A percentile compares a stretch with the other conserved stretches of the same genome.
These are phyloP conservation scores for Iguana delicatissima DNA, from an alignment of 2,797 vertebrate genomes.

Conservation along the genomic window DNA sequence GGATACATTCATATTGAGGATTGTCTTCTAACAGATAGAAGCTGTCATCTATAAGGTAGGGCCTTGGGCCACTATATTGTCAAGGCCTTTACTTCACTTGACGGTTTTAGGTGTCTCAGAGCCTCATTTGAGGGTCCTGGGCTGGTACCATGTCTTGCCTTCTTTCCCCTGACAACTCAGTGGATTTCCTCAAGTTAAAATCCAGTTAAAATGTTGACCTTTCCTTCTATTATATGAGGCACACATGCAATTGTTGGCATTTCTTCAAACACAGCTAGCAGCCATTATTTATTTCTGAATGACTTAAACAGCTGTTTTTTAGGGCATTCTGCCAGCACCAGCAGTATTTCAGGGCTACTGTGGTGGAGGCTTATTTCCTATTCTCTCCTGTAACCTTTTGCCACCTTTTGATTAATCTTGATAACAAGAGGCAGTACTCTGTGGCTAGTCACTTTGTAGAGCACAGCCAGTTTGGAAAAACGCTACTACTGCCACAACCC, in stretches of 20 bases:
- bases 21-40: too few relatives aligned
- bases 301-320: slow-evolving; percentile 19
- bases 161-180: background rate
- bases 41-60: too few relatives aligned
- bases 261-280: background rate
- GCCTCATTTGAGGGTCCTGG: background rate
- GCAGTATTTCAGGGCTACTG: slow-evolving; percentile 7
- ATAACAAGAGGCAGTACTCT: background rate
- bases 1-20: too few relatives aligned
- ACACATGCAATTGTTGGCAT: background rate
- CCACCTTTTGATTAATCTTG: slow-evolving; percentile 22
- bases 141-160: background rate
- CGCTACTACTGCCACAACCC: too few relatives aligned
- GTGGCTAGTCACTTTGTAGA: background rate
- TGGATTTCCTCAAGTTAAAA: background rate
- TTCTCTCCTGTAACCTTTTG: slow-evolving; percentile 31
- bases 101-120: background rate
- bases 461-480: background rate
- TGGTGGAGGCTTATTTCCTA: slow-evolving; percentile 3
- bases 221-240: background rate
- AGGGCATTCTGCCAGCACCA: slow-evolving; percentile 14
- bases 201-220: background rate
- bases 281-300: slow-evolving; percentile 25
- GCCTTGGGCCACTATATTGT: too few relatives aligned
- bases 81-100: background rate